Base-by-base conservation (phyloP, 2,888 invertebrate species). In the Cephus sareptanus region DNA sequence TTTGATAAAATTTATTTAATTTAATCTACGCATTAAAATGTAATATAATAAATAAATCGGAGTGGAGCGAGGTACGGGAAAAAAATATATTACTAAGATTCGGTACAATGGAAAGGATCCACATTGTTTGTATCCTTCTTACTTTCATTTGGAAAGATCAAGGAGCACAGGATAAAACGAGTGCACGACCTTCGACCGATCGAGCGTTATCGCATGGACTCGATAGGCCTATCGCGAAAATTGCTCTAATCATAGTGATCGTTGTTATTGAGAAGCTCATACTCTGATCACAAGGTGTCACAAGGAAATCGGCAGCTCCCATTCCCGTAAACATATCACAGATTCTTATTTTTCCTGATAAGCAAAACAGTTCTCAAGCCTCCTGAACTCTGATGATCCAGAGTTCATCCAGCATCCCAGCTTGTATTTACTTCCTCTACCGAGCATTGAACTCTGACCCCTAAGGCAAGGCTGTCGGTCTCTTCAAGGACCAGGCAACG, bases 401-500 rank as follows among this genome's bases (percentile, higher is more conserved):
- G 56, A 56, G 56, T 56, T 56, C 56, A 56, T 56, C 23, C 9
- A 56, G 23, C 9, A 56, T 56, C 56, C 56, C 56, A 56, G 56
- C 56, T 23, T 9, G 30, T 0, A 23, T 23, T 23, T 35, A 56
- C 15, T 56, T 23, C 23, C 23, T 56, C 56, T 56, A 56, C 56
- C 56, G 56, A 23, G 56, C 23, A 23, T 56, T 9, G 56, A 23
- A 23, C 56, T 56, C 56, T 56, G 56, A 56, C 56, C 56, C 56
- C 56, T 9, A 56, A 56, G 56, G 2, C 23, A 23, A 23, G 2
- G 23, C 2, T 0, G 9, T 2, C 23, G 9, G 6, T 56, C 56
- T 23, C 71, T 74, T 79, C 79, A 79, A 69, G 79, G 76, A 34
- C 76, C 79, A 12, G 76, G 76, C 11, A 74, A 31, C 12, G 73